phyloP scores from a whole-genome alignment of 2,113 vertebrate genomes.

The Gymnorhina tibicen region DNA sequence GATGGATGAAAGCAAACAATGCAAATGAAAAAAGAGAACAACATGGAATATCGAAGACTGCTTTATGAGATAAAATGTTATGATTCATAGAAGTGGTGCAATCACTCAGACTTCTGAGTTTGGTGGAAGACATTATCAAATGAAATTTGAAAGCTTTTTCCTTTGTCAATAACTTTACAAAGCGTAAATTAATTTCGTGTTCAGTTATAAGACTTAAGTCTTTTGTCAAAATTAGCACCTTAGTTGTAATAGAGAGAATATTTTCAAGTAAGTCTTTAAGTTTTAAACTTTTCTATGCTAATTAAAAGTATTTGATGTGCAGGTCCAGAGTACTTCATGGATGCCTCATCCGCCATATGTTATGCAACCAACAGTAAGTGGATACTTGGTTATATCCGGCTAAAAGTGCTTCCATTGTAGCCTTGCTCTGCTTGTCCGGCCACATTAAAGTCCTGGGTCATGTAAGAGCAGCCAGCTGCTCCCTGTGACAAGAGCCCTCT shows the following conservation, averaged over 20 bases:
- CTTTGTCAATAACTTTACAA: not conserved
- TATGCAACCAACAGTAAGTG: constrained; percentile 99
- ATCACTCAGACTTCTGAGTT: not conserved
- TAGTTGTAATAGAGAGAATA: not conserved
- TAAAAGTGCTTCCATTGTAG: constrained; percentile 4
- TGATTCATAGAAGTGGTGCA: not conserved
- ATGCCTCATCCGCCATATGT: constrained; percentile 99
- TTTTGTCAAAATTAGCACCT: not conserved
- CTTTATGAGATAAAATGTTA: not conserved
- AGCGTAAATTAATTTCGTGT: not conserved
- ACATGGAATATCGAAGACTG: not conserved
- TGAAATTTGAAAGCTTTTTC: not conserved
- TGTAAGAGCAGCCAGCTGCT: not conserved
- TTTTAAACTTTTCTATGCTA: constrained; percentile 68
- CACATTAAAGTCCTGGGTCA: not conserved
- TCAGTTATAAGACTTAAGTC: not conserved
- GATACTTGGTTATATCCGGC: constrained; percentile 60
- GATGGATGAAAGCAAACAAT: constrained; percentile 3
- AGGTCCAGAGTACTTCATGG: constrained; percentile 99
- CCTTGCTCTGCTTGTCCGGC: not conserved
- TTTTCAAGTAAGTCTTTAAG: not conserved
- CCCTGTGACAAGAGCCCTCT: not conserved
- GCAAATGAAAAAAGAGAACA: not conserved
- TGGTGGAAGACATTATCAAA: not conserved
- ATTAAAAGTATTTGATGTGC: constrained; percentile 72